Conservation (phyloP, 1,140 invertebrate genomes). For the Ips nitidus region DNA sequence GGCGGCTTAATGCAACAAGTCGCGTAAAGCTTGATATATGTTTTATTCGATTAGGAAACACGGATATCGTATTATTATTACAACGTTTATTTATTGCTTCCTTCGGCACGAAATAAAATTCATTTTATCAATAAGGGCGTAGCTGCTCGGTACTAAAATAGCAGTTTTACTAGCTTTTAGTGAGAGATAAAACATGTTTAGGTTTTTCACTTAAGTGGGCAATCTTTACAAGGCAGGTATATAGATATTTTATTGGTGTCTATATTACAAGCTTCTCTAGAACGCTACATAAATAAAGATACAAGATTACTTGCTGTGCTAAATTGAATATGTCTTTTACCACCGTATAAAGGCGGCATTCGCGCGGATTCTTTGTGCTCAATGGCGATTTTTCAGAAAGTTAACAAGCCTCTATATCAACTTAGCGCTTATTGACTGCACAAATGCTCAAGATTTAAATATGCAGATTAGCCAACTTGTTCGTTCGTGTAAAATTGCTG, state of each 20-base stretch:
- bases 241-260: constrained; percentile 10
- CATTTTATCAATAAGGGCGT: constrained; percentile 7
- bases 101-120: not conserved
- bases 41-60: too few relatives aligned
- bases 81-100: not conserved
- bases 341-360: not conserved
- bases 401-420: not conserved
- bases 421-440: too few relatives aligned
- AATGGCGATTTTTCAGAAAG: not conserved
- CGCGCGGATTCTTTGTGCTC: not conserved
- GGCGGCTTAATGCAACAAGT: too few relatives aligned
- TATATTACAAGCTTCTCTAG: constrained; percentile 1
- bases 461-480: too few relatives aligned
- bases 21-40: too few relatives aligned
- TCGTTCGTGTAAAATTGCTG: too few relatives aligned
- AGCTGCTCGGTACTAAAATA: constrained; percentile 4
- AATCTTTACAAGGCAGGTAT: constrained; percentile 6
- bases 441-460: too few relatives aligned
- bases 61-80: not conserved
- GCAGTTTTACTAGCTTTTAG: constrained; percentile 7
- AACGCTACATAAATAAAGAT: constrained; percentile 18
- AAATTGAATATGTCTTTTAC: constrained; percentile 9
- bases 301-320: constrained; percentile 11
- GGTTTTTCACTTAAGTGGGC: constrained; percentile 5
- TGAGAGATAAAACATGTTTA: not conserved